These are phyloP conservation scores for Prolemur simus DNA, from an alignment of 2,113 vertebrate species.

Conservation along the genomic window DNA sequence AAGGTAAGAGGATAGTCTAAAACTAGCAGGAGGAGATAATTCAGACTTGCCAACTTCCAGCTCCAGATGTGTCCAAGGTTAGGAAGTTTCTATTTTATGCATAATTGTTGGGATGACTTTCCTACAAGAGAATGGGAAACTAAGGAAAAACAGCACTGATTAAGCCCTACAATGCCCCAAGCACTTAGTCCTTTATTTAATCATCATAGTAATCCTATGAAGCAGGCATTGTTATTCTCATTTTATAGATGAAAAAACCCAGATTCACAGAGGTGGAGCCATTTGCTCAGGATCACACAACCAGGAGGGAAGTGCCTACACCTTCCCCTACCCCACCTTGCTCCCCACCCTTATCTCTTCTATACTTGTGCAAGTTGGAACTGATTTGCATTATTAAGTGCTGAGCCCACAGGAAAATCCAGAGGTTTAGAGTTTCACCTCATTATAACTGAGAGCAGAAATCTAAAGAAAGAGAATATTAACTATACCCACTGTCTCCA, in stretches of 20 bases:
- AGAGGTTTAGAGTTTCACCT: conserved; percentile 29
- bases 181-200: not conserved
- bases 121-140: not conserved
- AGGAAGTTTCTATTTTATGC: conserved; percentile 72
- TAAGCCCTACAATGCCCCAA: not conserved
- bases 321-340: not conserved
- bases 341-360: not conserved
- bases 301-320: not conserved
- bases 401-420: not conserved
- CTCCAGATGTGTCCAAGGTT: conserved; percentile 55
- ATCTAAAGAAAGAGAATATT: not conserved
- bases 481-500: not conserved
- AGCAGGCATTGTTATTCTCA: not conserved
- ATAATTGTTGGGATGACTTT: conserved; percentile 47
- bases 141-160: not conserved
- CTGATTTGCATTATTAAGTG: not conserved
- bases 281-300: conserved; percentile 41
- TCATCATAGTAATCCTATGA: not conserved
- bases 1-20: conserved; percentile 61
- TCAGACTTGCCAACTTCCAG: conserved; percentile 40
- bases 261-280: not conserved
- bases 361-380: not conserved
- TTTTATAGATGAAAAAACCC: not conserved
- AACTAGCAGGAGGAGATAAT: conserved; percentile 56
- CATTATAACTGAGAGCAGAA: conserved; percentile 42